phyloP scores from a whole-genome alignment of 2,888 invertebrate species.

The Epinotia ramella region DNA sequence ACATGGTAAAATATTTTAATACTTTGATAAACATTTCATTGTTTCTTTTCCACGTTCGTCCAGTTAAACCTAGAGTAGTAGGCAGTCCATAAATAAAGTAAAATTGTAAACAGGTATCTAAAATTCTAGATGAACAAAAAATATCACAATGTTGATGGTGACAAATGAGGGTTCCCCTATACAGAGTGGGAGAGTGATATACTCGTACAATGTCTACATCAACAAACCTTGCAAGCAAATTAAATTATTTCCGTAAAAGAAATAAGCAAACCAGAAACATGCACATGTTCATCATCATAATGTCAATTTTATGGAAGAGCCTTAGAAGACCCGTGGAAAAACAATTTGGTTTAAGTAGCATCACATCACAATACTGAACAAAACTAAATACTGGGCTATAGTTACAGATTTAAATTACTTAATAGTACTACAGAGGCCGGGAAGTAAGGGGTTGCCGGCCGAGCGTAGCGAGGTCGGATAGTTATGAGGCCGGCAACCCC shows the following conservation, averaged over 20 bases:
- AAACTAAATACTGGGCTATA: constrained; percentile 19
- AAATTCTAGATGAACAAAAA: constrained; percentile 17
- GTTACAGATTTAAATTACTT: neutral
- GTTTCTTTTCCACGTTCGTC: constrained; percentile 4
- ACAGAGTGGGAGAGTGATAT: neutral
- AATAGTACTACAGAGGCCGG: no score
- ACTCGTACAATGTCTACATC: neutral
- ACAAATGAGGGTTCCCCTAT: neutral
- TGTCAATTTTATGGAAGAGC: neutral
- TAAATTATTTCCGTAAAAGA: neutral
- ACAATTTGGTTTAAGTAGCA: constrained; percentile 13
- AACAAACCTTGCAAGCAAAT: neutral
- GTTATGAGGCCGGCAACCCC: no score
- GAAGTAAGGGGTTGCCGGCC: no score
- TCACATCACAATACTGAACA: constrained; percentile 38
- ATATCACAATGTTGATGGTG: constrained; percentile 38
- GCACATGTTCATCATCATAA: neutral
- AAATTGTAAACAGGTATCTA: neutral
- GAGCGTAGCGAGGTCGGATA: no score
- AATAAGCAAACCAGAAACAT: neutral
- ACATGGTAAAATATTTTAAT: constrained; percentile 13
- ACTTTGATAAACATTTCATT: constrained; percentile 16
- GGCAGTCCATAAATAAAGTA: constrained; percentile 16
- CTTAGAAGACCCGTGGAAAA: neutral
- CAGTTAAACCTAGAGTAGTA: constrained; percentile 20